Percentiles rank a stretch among this genome's conserved stretches.
These are phyloP conservation scores for Apeltes quadracus DNA, from an alignment of 2,113 vertebrate genomes.

Conservation along the genomic window DNA sequence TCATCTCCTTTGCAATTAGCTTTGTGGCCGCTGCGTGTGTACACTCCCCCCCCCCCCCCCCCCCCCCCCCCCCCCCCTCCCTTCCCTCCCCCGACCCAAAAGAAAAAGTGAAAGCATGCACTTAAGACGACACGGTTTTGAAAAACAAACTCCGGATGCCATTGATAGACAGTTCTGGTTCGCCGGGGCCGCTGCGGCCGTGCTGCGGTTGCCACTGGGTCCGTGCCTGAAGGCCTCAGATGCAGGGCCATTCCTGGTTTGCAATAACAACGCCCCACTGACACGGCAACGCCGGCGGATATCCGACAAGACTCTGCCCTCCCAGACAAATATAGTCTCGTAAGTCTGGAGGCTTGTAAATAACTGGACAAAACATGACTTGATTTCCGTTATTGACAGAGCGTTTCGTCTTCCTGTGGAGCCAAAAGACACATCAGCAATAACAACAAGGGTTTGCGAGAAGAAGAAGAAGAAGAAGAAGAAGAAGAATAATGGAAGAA, in stretches of 20 bases:
- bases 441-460: constrained; percentile 9
- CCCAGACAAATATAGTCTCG: constrained; percentile 65
- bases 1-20: constrained; percentile 69
- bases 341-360: constrained; percentile 50
- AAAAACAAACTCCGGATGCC: constrained; percentile 80
- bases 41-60: background rate
- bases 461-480: background rate
- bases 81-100: background rate
- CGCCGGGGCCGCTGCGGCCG: constrained; percentile 65
- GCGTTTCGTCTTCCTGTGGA: constrained; percentile 17
- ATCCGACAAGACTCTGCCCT: constrained; percentile 68
- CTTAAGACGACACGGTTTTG: constrained; percentile 58
- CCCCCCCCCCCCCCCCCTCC: background rate
- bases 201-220: constrained; percentile 57
- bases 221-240: constrained; percentile 64
- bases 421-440: constrained; percentile 43
- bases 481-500: background rate
- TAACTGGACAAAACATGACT: constrained; percentile 31
- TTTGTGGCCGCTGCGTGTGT: constrained; percentile 53
- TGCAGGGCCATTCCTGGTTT: constrained; percentile 70
- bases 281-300: constrained; percentile 75
- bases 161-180: constrained; percentile 71
- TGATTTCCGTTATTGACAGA: constrained; percentile 28
- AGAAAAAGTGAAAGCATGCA: constrained; percentile 62
- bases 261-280: constrained; percentile 67